A percentile compares a stretch with the other conserved stretches of the same genome.
These are phyloP conservation scores for Miltochrista miniata DNA, from an alignment of 2,888 invertebrate species.

Conservation along the genomic window DNA sequence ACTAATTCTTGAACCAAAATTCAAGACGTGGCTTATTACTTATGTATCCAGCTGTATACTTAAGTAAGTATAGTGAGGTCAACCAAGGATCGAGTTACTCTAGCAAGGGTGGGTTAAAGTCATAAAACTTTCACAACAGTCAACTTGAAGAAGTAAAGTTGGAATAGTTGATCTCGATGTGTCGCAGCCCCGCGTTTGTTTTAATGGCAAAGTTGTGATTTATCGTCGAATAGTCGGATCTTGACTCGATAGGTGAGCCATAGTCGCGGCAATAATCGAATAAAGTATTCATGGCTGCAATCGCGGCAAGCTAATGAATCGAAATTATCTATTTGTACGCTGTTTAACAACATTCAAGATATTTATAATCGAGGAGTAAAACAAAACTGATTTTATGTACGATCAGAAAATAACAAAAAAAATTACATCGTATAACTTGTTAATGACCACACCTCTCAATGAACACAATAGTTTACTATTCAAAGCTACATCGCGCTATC, in stretches of 20 bases:
- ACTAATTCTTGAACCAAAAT: not conserved
- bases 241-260: not conserved
- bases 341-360: too few species aligned
- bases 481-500: too few species aligned
- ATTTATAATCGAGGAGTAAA: too few species aligned
- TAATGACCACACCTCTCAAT: too few species aligned
- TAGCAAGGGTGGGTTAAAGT: constrained; percentile 54
- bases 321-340: not conserved
- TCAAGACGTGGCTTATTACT: constrained; percentile 6
- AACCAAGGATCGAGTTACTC: constrained; percentile 32
- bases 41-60: constrained; percentile 6
- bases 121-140: constrained; percentile 69
- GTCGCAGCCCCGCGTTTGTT: constrained; percentile 61
- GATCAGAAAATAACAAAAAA: too few species aligned
- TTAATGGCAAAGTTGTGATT: constrained; percentile 76
- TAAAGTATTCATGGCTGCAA: not conserved
- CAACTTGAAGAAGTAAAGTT: constrained; percentile 66
- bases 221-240: constrained; percentile 47
- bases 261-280: not conserved
- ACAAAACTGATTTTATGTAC: too few species aligned
- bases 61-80: constrained; percentile 18
- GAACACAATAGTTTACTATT: too few species aligned
- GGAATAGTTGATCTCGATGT: constrained; percentile 68
- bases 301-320: not conserved
- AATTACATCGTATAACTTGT: too few species aligned